phyloP scores from a whole-genome alignment of 2,113 vertebrate genomes.

The Nyctereutes procyonoides region DNA sequence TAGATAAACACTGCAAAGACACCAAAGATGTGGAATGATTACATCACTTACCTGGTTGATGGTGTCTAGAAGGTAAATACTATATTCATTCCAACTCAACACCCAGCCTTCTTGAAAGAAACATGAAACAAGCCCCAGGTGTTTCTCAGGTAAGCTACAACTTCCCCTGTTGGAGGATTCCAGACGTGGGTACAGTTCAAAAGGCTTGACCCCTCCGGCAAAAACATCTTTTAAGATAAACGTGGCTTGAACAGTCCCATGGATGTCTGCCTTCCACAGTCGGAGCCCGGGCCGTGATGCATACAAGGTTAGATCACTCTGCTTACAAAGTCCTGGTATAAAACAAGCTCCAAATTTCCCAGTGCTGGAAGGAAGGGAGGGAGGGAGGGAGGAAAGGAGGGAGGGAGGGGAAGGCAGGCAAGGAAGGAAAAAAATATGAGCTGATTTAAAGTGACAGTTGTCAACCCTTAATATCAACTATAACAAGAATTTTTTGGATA shows the following conservation, averaged over 20 bases:
- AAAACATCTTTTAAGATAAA: conserved; percentile 93
- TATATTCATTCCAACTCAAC: conserved; percentile 98
- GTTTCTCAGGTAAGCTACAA: conserved; percentile 89
- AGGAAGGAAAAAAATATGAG: not conserved
- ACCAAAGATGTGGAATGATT: rapidly evolving
- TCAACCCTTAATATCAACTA: not conserved
- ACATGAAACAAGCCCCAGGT: conserved; percentile 93
- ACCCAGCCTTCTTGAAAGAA: conserved; percentile 96
- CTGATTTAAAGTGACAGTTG: not conserved
- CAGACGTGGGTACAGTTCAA: conserved; percentile 93
- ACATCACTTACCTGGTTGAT: conserved; percentile 89
- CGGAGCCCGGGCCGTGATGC: conserved; percentile 95
- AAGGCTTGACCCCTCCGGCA: conserved; percentile 89
- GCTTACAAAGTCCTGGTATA: conserved; percentile 96
- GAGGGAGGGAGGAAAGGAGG: not conserved
- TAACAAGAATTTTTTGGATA: not conserved
- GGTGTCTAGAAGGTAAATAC: conserved; percentile 95
- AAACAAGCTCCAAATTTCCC: conserved; percentile 98
- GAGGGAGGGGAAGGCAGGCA: not conserved
- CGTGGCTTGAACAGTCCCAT: conserved; percentile 94
- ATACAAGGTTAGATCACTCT: conserved; percentile 94
- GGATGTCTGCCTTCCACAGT: conserved; percentile 95
- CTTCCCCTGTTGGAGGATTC: conserved; percentile 83
- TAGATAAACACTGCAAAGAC: rapidly evolving
- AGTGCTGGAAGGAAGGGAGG: conserved; percentile 84